These are phyloP conservation scores for Cirrhinus molitorella DNA, from an alignment of 2,797 vertebrate species.

Conservation along the genomic window DNA sequence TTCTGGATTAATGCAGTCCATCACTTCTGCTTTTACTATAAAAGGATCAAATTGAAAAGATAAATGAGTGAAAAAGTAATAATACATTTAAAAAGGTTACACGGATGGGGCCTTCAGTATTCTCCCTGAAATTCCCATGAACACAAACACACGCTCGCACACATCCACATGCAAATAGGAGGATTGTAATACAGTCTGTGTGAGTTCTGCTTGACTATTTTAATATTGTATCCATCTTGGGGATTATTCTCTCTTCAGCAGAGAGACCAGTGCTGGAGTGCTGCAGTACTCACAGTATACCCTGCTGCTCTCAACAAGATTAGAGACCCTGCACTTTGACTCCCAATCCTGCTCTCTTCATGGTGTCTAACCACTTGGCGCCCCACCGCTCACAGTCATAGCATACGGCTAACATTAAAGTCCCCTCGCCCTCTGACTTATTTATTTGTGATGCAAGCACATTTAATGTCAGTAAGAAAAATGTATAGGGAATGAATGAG, in stretches of 20 bases:
- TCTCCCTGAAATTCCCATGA: conserved; percentile 63
- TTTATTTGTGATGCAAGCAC: conserved; percentile 32
- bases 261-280: conserved; percentile 79
- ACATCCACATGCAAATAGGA: conserved; percentile 79
- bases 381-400: conserved; percentile 79
- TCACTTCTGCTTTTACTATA: neutral
- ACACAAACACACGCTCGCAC: conserved; percentile 75
- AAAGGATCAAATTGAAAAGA: conserved; percentile 21
- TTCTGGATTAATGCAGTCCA: conserved; percentile 17
- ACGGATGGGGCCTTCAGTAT: conserved; percentile 41
- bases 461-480: neutral
- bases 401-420: conserved; percentile 68
- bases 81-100: conserved; percentile 13
- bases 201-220: conserved; percentile 83
- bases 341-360: conserved; percentile 80
- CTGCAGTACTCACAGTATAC: conserved; percentile 79
- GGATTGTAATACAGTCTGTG: conserved; percentile 80
- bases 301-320: conserved; percentile 82
- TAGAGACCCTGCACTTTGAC: conserved; percentile 79
- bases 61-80: conserved; percentile 5
- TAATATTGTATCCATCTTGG: conserved; percentile 82
- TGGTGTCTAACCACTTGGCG: conserved; percentile 76
- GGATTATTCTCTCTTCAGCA: conserved; percentile 81
- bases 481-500: neutral
- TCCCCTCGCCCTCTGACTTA: conserved; percentile 26